Percentiles rank a stretch among this genome's conserved stretches.
Conservation (phyloP, 2,888 invertebrate genomes). For the Leptopilina myrica region DNA sequence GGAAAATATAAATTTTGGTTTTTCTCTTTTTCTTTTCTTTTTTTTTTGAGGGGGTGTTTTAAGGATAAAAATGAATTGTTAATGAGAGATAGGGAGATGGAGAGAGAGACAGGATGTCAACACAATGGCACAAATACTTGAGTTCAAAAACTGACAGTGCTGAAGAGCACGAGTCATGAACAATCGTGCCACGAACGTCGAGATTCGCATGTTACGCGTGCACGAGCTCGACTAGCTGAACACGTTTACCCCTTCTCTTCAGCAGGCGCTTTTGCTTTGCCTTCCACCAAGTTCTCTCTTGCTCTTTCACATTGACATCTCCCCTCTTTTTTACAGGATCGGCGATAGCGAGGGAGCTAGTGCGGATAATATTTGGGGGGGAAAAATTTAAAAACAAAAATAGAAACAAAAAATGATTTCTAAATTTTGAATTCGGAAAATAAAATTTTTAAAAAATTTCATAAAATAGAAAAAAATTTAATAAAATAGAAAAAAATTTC, state of each 20-base stretch:
- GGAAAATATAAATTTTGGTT: not conserved
- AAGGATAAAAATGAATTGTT: too few relatives aligned
- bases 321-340: slow-evolving; percentile 33
- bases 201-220: slow-evolving; percentile 53
- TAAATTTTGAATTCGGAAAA: too few relatives aligned
- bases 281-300: slow-evolving; percentile 27
- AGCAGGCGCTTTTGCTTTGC: slow-evolving; percentile 13
- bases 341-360: not conserved
- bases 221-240: slow-evolving; percentile 54
- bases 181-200: slow-evolving; percentile 45
- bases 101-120: slow-evolving; percentile 18
- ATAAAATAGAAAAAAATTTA: too few relatives aligned
- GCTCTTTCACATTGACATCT: slow-evolving; percentile 24
- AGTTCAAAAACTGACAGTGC: slow-evolving; percentile 7
- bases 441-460: too few relatives aligned
- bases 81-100: not conserved
- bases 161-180: slow-evolving; percentile 43
- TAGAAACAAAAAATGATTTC: too few relatives aligned
- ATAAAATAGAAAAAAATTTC: too few relatives aligned
- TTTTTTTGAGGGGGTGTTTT: too few relatives aligned
- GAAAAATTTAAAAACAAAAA: not conserved
- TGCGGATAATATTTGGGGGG: too few relatives aligned
- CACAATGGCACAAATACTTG: slow-evolving; percentile 30
- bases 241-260: slow-evolving; percentile 50
- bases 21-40: not conserved